phyloP scores from a whole-genome alignment of 2,888 invertebrate genomes.

The Mechanitis mazaeus region DNA sequence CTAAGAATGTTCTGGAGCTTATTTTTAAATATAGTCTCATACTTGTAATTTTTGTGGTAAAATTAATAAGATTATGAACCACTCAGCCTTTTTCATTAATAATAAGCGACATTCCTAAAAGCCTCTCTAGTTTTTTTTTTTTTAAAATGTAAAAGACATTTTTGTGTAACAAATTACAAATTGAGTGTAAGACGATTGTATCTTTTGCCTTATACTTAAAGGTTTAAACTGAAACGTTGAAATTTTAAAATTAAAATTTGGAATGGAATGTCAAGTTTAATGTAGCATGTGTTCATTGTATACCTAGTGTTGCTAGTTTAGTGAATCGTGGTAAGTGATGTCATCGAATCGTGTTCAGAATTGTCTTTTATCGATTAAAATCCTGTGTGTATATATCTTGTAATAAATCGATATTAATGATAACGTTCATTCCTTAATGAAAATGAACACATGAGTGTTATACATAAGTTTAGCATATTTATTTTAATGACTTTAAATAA shows the following conservation, averaged over 20 bases:
- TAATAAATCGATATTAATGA: conserved; percentile 37
- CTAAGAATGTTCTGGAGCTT: conserved; percentile 30
- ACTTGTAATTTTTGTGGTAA: conserved; percentile 18
- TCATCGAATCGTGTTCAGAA: conserved; percentile 55
- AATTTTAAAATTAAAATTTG: not conserved
- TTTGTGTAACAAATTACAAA: conserved; percentile 2
- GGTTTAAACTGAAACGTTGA: not conserved
- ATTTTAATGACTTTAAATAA: conserved; percentile 15
- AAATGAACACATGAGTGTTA: conserved; percentile 4
- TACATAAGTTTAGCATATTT: conserved; percentile 17
- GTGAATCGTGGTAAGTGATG: conserved; percentile 40
- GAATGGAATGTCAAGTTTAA: conserved; percentile 28
- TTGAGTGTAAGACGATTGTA: not conserved
- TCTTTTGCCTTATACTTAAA: not conserved
- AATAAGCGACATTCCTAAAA: conserved; percentile 23
- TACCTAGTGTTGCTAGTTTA: conserved; percentile 65
- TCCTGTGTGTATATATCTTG: conserved; percentile 43
- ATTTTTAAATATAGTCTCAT: conserved; percentile 22
- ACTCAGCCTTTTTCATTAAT: conserved; percentile 11
- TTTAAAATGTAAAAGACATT: conserved; percentile 11
- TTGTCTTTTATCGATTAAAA: conserved; percentile 38
- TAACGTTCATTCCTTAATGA: conserved; percentile 30
- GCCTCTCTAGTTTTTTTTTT: not conserved
- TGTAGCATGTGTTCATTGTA: conserved; percentile 68
- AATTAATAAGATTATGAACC: conserved; percentile 18